Evolutionary conservation across 2,113 vertebrate species (phyloP).

Genomic region (Hypocryptadius cinnamomeus): DNA sequence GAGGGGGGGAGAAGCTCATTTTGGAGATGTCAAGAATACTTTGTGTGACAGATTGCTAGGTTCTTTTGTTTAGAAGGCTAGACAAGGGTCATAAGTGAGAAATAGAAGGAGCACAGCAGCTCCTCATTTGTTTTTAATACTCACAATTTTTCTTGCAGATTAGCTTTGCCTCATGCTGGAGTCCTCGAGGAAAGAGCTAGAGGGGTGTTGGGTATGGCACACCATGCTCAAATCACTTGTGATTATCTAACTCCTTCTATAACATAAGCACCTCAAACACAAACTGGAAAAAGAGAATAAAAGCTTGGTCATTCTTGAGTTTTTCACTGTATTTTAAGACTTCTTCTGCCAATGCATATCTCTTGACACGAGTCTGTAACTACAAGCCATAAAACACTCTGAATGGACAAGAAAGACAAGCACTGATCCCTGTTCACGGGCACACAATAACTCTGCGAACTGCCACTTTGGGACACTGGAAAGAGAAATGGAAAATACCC

Average conservation of each 20-base stretch:
- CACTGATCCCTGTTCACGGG: not conserved
- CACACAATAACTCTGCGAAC: not conserved
- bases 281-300: not conserved
- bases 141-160: slow-evolving; percentile 40
- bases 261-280: not conserved
- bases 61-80: slow-evolving; percentile 26
- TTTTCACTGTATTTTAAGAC: not conserved
- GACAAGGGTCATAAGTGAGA: slow-evolving; percentile 54
- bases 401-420: not conserved
- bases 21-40: slow-evolving; percentile 54
- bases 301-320: not conserved
- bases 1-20: not conserved
- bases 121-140: slow-evolving; percentile 36
- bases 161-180: slow-evolving; percentile 14
- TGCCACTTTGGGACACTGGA: not conserved
- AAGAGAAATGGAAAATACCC: not conserved
- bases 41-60: slow-evolving; percentile 51
- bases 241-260: not conserved
- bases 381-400: not conserved
- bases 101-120: slow-evolving; percentile 1
- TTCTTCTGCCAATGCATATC: not conserved
- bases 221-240: not conserved
- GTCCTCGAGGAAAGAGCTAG: not conserved
- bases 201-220: not conserved
- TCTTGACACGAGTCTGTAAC: not conserved